Percentiles rank a stretch among this genome's conserved stretches.
Evolutionary conservation across 2,888 invertebrate genomes (phyloP).

Genomic region (Chymomyza caudatula): DNA sequence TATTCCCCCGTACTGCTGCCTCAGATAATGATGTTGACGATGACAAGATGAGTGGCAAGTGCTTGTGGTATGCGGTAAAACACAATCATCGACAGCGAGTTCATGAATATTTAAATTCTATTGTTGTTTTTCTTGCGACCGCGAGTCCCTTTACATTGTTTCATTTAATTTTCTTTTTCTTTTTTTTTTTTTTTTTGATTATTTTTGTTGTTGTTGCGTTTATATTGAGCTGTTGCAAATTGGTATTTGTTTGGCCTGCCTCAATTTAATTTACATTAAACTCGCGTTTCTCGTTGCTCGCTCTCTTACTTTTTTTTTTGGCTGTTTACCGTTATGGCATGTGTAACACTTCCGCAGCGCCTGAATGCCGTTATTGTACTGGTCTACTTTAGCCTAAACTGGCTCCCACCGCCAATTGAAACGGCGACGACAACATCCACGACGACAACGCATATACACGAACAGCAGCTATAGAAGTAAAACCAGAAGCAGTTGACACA

Average conservation of each 20-base stretch:
- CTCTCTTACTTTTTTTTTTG: not conserved
- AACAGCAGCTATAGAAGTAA: not conserved
- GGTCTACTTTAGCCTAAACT: constrained; percentile 15
- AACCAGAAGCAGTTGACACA: not conserved
- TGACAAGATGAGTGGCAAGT: constrained; percentile 11
- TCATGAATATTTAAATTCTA: constrained; percentile 60
- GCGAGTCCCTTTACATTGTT: not conserved
- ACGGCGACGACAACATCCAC: constrained; percentile 7
- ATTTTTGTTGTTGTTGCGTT: constrained; percentile 6
- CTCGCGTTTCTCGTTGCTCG: constrained; percentile 18
- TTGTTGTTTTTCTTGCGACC: constrained; percentile 28
- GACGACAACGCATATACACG: not conserved
- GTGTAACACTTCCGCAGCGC: constrained; percentile 44
- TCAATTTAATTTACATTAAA: constrained; percentile 30
- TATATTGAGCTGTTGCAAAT: not conserved
- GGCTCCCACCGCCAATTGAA: constrained; percentile 37
- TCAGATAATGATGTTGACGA: not conserved
- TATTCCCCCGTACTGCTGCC: not conserved
- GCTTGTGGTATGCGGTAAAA: constrained; percentile 3
- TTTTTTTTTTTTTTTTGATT: not conserved
- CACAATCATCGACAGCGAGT: constrained; percentile 14
- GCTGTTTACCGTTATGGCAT: constrained; percentile 19
- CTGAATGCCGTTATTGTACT: constrained; percentile 50
- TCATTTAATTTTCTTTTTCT: not conserved
- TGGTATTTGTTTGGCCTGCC: constrained; percentile 23